phyloP scores from a whole-genome alignment of 2,113 vertebrate species.

The Mola mola region DNA sequence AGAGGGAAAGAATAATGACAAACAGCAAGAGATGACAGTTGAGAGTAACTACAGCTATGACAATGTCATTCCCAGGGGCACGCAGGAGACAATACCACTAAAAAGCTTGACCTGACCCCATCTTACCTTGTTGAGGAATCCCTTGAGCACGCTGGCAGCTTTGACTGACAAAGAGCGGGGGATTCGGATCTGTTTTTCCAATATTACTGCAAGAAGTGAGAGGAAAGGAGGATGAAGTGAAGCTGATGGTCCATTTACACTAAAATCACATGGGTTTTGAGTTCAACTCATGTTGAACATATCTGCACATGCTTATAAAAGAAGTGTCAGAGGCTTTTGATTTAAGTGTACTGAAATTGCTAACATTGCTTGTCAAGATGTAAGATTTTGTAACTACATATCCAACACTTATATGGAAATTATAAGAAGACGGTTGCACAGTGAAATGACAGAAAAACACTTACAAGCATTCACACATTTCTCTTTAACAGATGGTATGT shows the following conservation, averaged over 20 bases:
- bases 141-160: conserved; percentile 97
- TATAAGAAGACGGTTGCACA: too few relatives aligned
- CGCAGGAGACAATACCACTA: conserved; percentile 11
- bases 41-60: not conserved
- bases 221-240: conserved; percentile 41
- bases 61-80: conserved; percentile 20
- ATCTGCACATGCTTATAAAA: not conserved
- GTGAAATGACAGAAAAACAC: conserved; percentile 6
- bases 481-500: conserved; percentile 57
- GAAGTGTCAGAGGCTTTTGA: not conserved
- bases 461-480: conserved; percentile 56
- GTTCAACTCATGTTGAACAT: not conserved
- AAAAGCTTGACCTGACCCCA: conserved; percentile 24
- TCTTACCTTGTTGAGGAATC: conserved; percentile 97
- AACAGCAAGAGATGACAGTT: not conserved
- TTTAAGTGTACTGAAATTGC: too few relatives aligned
- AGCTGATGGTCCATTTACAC: conserved; percentile 2
- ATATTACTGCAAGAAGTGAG: conserved; percentile 87
- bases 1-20: not conserved
- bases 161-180: conserved; percentile 98
- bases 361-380: too few relatives aligned
- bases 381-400: too few relatives aligned
- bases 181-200: conserved; percentile 99
- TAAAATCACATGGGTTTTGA: conserved; percentile 27
- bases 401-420: too few relatives aligned